Percentiles rank a stretch among this genome's conserved stretches.
Evolutionary conservation across 1,140 invertebrate genomes (phyloP).

Genomic region (Cyrtorhinus lividipennis): DNA sequence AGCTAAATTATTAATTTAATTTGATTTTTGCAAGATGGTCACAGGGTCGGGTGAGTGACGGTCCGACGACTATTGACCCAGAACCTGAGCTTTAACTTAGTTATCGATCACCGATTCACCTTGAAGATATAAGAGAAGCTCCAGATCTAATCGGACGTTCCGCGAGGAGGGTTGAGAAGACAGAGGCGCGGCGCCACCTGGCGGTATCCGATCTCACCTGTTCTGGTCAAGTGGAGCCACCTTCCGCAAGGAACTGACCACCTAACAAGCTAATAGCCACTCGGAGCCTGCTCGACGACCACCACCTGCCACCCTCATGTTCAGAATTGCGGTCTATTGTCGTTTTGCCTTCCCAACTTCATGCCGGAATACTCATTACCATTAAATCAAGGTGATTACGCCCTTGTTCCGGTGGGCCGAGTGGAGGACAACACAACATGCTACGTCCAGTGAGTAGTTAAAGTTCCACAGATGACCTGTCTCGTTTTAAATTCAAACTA

Average conservation of each 20-base stretch:
- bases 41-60: no score
- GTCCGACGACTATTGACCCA: no score
- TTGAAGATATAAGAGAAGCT: neutral
- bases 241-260: neutral
- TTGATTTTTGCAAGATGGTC: no score
- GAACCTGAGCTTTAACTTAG: no score
- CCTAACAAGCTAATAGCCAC: conserved; percentile 7
- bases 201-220: neutral
- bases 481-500: no score
- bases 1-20: no score
- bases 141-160: neutral
- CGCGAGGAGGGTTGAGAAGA: neutral
- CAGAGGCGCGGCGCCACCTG: neutral
- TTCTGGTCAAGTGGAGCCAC: neutral
- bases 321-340: neutral
- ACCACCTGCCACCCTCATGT: neutral
- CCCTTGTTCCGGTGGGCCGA: neutral
- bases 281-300: neutral
- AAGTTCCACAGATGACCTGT: no score
- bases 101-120: no score
- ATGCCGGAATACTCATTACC: neutral
- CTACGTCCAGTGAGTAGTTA: no score
- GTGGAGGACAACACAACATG: no score
- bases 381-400: neutral
- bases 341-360: neutral